Percentiles rank a stretch among this genome's conserved stretches.
These are phyloP conservation scores for Peromyscus eremicus DNA, from an alignment of 2,797 vertebrate genomes.

Conservation along the genomic window DNA sequence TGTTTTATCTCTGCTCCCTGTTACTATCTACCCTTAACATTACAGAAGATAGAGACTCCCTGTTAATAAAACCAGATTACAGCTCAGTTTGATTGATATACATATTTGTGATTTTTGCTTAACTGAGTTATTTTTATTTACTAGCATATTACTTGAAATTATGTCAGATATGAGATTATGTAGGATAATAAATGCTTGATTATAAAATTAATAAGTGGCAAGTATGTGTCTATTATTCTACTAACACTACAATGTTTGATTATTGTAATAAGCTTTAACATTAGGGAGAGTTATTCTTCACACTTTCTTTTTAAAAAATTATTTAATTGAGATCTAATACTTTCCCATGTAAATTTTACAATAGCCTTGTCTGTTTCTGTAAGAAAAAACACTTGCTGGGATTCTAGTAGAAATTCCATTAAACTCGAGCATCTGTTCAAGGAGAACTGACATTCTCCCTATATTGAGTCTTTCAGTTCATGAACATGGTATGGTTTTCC, in stretches of 20 bases:
- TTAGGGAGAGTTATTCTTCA: neutral
- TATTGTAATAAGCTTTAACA: neutral
- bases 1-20: neutral
- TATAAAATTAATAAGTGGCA: neutral
- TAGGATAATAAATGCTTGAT: neutral
- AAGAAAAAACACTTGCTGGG: neutral
- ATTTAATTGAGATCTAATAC: neutral
- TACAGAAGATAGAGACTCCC: neutral
- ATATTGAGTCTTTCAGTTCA: neutral
- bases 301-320: neutral
- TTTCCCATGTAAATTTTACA: neutral
- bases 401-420: neutral
- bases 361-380: neutral
- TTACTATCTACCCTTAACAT: neutral
- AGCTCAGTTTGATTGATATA: neutral
- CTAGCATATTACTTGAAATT: neutral
- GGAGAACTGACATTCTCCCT: neutral
- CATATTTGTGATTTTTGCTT: neutral
- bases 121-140: neutral
- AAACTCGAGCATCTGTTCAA: neutral
- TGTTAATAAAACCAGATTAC: neutral
- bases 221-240: neutral
- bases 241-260: neutral
- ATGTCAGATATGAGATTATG: neutral
- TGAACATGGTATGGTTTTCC: neutral